phyloP scores from a whole-genome alignment of 2,888 invertebrate species.

The Lepidochitona cinerea region DNA sequence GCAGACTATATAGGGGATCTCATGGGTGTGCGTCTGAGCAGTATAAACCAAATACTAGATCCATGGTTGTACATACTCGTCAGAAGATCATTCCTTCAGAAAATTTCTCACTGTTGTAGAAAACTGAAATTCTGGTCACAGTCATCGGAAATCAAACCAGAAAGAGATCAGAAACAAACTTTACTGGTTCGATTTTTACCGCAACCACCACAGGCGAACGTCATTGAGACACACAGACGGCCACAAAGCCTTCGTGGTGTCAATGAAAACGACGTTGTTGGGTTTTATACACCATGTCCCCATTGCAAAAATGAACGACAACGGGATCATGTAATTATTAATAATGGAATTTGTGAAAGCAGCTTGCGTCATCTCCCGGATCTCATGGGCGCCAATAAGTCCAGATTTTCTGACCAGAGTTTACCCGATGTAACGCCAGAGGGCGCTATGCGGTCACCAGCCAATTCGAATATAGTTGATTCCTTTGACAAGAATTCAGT shows the following conservation, averaged over 20 bases:
- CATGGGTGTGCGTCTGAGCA: slow-evolving; percentile 48
- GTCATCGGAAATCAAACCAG: too few species aligned
- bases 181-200: too few species aligned
- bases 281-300: not conserved
- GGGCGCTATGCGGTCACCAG: not conserved
- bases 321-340: not conserved
- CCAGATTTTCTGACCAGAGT: not conserved
- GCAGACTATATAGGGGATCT: slow-evolving; percentile 41
- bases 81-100: slow-evolving; percentile 29
- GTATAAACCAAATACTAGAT: slow-evolving; percentile 57
- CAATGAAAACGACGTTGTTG: not conserved
- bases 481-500: too few species aligned
- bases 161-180: too few species aligned
- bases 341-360: not conserved
- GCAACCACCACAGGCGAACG: too few species aligned
- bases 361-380: not conserved
- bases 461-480: too few species aligned
- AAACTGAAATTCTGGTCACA: too few species aligned
- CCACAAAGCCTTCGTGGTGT: not conserved
- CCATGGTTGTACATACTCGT: slow-evolving; percentile 61
- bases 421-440: not conserved
- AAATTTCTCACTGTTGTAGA: not conserved
- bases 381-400: not conserved
- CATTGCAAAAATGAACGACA: not conserved
- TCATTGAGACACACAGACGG: too few species aligned